Evolutionary conservation across 37 sponge, comb jelly and placozoan genomes (phyloP), one percentile per base, ranked within the genome.

Genomic region (Mnemiopsis leidyi): DNA sequence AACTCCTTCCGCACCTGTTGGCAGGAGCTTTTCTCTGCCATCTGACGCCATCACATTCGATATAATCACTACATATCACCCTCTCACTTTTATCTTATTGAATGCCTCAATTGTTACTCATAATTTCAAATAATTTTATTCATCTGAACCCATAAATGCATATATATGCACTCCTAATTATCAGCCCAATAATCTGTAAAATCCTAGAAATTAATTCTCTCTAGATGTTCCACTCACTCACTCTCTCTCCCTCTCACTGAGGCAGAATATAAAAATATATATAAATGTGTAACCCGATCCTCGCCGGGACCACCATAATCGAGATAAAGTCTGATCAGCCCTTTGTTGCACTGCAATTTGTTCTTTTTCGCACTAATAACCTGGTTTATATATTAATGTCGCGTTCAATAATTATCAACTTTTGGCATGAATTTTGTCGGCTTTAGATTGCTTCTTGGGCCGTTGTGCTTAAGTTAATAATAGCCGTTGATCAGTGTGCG

Each of bases 131-230:
- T n/a, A 5, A 48, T 48, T 48, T 48, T 48, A 48, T 48, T 48
- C 61, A 48, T 48, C 61, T 13, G n/a, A n/a, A n/a, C n/a, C n/a
- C n/a, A n/a, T 48, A 48, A 48, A 13, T 5, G 9, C 61, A 48
- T 48, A 13, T 13, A 23, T 38, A 85, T 85, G 61, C 90, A 23
- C 48, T 38, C 38, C 35, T 34, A 20, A 34, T 82, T 31, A 34
- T 85, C 36, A 36, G 20, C 36, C 90, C 90, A 36, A 39, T 85
- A n/a, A 39, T 85, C 82, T 48, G 61, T 48, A 48, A 48, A 48
- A 48, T 48, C 13, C 61, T 48, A 48, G 61, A 48, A 48, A 48
- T 48, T 48, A 48, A 48, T 48, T 48, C 61, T 13, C 61, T 48
- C 61, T 13, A 18, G 61, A 13, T 48, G 61, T 48, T 18, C 61